A percentile compares a stretch with the other conserved stretches of the same genome.
phyloP scores from a whole-genome alignment of 2,888 invertebrate species.

The Tenthredo distinguenda region DNA sequence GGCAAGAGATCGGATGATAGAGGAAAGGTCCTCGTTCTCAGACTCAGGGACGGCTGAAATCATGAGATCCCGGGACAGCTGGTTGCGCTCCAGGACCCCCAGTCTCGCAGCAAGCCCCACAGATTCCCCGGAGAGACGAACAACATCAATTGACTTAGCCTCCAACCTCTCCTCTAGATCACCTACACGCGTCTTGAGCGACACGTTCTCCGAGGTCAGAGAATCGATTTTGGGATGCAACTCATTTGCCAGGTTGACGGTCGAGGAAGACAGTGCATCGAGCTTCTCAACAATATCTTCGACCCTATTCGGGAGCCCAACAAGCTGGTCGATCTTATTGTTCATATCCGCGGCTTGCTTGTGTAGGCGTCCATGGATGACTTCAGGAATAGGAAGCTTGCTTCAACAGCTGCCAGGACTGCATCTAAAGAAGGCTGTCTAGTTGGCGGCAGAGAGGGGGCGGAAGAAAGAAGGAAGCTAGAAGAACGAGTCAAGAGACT shows the following conservation, averaged over 20 bases:
- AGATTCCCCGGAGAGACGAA: not conserved
- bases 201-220: not conserved
- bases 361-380: no score
- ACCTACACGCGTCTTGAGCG: not conserved
- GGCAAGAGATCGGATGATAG: not conserved
- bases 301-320: not conserved
- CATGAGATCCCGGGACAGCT: not conserved
- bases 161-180: not conserved
- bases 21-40: not conserved
- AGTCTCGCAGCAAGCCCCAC: not conserved
- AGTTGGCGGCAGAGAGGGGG: no score
- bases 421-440: no score
- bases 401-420: no score
- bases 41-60: not conserved
- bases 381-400: no score
- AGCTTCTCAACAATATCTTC: not conserved
- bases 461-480: no score
- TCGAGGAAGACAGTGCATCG: not conserved
- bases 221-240: not conserved
- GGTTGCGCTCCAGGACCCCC: not conserved
- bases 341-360: not conserved
- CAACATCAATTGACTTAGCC: not conserved
- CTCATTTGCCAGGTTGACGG: not conserved
- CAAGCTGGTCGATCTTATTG: not conserved
- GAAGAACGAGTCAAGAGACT: no score